phyloP scores from a whole-genome alignment of 2,113 vertebrate species.

The Promerops cafer region DNA sequence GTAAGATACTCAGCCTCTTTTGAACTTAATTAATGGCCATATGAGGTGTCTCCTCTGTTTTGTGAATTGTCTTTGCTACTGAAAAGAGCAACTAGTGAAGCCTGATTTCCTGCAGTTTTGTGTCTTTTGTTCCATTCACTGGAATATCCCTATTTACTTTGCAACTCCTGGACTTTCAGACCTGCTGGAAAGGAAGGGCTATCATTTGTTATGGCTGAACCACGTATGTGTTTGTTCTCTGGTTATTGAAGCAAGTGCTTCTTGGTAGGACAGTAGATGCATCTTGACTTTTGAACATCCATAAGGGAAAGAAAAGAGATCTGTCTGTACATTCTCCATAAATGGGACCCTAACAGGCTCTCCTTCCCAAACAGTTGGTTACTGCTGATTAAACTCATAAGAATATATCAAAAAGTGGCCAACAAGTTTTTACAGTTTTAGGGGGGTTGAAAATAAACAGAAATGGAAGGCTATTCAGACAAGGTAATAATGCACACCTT shows the following conservation, averaged over 20 bases:
- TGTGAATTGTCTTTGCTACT: neutral
- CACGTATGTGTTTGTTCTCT: neutral
- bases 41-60: neutral
- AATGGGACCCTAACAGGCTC: neutral
- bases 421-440: neutral
- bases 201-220: neutral
- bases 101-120: neutral
- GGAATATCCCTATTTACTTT: neutral
- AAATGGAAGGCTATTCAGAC: neutral
- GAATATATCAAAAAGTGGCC: neutral
- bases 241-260: neutral
- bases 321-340: neutral
- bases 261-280: neutral
- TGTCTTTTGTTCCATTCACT: neutral
- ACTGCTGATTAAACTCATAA: neutral
- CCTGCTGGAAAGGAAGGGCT: neutral
- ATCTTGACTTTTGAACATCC: neutral
- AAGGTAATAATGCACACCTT: neutral
- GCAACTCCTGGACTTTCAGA: neutral
- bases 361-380: neutral
- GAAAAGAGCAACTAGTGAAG: neutral
- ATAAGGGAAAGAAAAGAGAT: neutral
- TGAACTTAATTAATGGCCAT: neutral
- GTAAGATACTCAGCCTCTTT: neutral
- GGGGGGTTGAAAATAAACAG: neutral